phyloP scores from a whole-genome alignment of 1,140 invertebrate species.

The Whitmania pigra region DNA sequence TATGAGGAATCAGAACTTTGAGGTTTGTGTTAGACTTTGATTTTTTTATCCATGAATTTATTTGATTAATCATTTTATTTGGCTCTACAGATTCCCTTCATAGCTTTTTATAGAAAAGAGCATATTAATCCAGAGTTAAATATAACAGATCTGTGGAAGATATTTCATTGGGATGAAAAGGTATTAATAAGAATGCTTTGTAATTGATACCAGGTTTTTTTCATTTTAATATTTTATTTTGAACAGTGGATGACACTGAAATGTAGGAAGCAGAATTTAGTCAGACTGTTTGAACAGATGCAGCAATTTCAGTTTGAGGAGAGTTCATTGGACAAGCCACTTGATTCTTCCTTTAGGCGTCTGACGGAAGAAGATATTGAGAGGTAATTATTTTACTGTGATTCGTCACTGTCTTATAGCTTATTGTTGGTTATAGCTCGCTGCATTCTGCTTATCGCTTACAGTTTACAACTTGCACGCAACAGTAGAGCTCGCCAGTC shows the following conservation, averaged over 20 bases:
- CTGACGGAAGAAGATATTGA: slow-evolving; percentile 78
- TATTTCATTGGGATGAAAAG: slow-evolving; percentile 89
- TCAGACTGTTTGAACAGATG: slow-evolving; percentile 79
- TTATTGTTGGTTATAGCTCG: too few species aligned
- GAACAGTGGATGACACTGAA: slow-evolving; percentile 77
- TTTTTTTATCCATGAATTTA: not conserved
- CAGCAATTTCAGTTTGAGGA: slow-evolving; percentile 73
- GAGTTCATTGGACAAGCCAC: slow-evolving; percentile 64
- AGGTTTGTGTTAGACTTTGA: slow-evolving; percentile 42
- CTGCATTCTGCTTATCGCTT: too few species aligned
- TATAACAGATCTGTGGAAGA: slow-evolving; percentile 91
- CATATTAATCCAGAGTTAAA: slow-evolving; percentile 85
- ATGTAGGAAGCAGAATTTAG: slow-evolving; percentile 68
- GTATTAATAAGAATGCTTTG: slow-evolving; percentile 37
- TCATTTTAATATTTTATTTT: slow-evolving; percentile 13
- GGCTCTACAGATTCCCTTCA: slow-evolving; percentile 67
- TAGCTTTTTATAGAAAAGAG: slow-evolving; percentile 96
- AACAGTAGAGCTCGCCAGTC: too few species aligned
- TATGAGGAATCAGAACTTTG: slow-evolving; percentile 83
- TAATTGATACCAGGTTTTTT: not conserved
- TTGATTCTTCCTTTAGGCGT: slow-evolving; percentile 66
- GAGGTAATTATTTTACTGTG: slow-evolving; percentile 36
- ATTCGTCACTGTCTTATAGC: too few species aligned
- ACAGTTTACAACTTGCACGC: too few species aligned
- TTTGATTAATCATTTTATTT: too few species aligned